phyloP scores from a whole-genome alignment of 1,140 invertebrate genomes.

The Drosophila virilis region DNA sequence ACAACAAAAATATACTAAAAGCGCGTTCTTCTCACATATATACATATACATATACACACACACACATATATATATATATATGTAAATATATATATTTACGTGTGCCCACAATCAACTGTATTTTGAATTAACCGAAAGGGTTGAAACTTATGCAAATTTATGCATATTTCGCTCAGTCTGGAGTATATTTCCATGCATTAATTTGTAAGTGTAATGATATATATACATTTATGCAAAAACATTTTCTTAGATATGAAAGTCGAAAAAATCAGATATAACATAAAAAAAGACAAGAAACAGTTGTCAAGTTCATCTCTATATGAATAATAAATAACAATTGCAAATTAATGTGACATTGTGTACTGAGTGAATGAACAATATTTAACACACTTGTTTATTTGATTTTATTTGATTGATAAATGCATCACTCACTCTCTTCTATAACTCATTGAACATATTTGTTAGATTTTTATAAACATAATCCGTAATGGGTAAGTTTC shows the following conservation, averaged over 20 bases:
- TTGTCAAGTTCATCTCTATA: constrained; percentile 6
- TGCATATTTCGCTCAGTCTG: constrained; percentile 25
- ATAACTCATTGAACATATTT: neutral
- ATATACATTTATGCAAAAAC: neutral
- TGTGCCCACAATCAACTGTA: constrained; percentile 24
- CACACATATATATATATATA: neutral
- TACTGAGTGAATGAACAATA: constrained; percentile 26
- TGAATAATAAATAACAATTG: constrained; percentile 13
- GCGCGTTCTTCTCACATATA: constrained; percentile 3
- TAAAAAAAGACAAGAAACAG: neutral
- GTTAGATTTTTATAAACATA: neutral
- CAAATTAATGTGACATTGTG: constrained; percentile 16
- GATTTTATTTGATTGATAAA: constrained; percentile 4
- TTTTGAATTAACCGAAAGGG: constrained; percentile 20
- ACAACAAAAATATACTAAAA: constrained; percentile 22
- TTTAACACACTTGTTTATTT: neutral
- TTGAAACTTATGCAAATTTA: constrained; percentile 20
- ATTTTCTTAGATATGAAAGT: neutral
- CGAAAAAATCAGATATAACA: neutral
- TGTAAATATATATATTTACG: constrained; percentile 4
- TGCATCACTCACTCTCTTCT: neutral
- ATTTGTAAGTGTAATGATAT: constrained; percentile 43
- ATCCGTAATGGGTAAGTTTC: constrained; percentile 17
- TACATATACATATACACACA: neutral
- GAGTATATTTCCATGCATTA: constrained; percentile 16